Conservation (phyloP, 1,140 invertebrate species). For the Orchesella cincta region DNA sequence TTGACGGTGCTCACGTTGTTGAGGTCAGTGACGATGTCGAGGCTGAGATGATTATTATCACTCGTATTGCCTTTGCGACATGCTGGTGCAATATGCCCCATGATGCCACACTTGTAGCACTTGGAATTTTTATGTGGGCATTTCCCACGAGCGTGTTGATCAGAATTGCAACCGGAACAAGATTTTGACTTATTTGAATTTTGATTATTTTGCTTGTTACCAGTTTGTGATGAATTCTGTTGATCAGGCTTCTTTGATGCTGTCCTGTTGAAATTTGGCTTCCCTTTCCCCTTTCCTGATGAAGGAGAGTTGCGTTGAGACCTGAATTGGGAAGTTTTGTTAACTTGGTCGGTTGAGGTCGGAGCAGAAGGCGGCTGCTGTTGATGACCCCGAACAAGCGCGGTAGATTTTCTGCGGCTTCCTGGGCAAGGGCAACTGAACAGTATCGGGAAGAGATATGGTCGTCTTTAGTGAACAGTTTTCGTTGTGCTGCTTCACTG, state of each 20-base stretch:
- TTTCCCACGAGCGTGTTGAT: neutral
- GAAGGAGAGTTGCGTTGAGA: too few relatives aligned
- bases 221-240: neutral
- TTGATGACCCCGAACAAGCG: neutral
- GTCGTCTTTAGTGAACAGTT: constrained; percentile 23
- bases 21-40: neutral
- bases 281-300: too few relatives aligned
- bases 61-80: neutral
- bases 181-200: neutral
- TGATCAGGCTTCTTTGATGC: neutral
- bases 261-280: neutral
- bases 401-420: constrained; percentile 26
- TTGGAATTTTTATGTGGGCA: neutral
- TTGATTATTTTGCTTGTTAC: too few relatives aligned
- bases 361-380: neutral
- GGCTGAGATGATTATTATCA: too few relatives aligned
- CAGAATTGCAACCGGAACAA: neutral
- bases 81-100: neutral
- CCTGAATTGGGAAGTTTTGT: too few relatives aligned
- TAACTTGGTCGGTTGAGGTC: neutral
- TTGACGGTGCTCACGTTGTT: neutral
- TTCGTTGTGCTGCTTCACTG: constrained; percentile 27
- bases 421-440: neutral
- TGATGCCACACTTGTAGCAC: neutral
- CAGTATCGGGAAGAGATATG: neutral